Percentiles rank a stretch among this genome's conserved stretches.
Evolutionary conservation across 2,113 vertebrate species (phyloP).

Genomic region (Ondatra zibethicus): DNA sequence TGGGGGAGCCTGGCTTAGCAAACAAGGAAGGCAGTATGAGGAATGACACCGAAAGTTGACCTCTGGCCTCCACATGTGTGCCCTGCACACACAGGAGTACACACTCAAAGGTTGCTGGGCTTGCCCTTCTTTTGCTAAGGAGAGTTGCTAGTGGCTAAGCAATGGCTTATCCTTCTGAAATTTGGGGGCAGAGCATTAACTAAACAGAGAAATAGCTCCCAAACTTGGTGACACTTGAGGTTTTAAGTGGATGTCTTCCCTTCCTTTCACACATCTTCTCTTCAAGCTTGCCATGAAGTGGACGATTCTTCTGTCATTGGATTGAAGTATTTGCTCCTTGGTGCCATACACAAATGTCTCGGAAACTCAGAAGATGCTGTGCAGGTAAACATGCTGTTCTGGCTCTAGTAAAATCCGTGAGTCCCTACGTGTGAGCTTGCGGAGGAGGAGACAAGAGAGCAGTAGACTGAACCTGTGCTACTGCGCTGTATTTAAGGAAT

Average conservation of each 20-base stretch:
- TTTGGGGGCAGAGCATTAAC: background rate
- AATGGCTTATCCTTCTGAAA: background rate
- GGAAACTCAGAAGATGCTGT: conserved; percentile 96
- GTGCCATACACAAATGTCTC: conserved; percentile 98
- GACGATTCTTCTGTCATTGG: conserved; percentile 91
- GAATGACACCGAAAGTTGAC: background rate
- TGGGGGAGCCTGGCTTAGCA: background rate
- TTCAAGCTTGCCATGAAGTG: conserved; percentile 94
- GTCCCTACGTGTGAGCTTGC: background rate
- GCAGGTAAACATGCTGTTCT: conserved; percentile 86
- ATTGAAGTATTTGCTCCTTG: conserved; percentile 96
- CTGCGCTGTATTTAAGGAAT: background rate
- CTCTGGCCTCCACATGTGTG: background rate
- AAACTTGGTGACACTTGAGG: background rate
- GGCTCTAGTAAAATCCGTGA: background rate
- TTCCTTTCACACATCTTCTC: conserved; percentile 51
- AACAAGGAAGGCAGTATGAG: background rate
- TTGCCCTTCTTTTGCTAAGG: background rate
- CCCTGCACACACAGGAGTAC: background rate
- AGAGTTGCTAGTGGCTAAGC: background rate
- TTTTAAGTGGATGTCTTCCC: background rate
- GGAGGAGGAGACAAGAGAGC: background rate
- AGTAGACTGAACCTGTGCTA: background rate
- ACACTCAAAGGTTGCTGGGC: background rate
- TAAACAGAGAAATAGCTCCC: background rate